Evolutionary conservation across 2,797 vertebrate genomes (phyloP).

Genomic region (Gambusia yucatana): DNA sequence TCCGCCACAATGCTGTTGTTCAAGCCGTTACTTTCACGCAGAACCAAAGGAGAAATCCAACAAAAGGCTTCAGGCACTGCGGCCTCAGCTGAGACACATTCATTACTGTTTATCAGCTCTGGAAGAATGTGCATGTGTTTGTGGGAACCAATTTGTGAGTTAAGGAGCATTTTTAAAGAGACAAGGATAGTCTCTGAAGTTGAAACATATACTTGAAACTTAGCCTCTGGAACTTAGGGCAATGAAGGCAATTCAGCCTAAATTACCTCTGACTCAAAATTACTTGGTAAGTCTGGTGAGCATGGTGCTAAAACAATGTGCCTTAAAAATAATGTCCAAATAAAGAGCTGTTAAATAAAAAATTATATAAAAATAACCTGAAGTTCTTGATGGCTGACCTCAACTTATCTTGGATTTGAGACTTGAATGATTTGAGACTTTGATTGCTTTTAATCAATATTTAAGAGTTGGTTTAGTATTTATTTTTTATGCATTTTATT

Average conservation of each 20-base stretch:
- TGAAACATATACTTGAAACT: not conserved
- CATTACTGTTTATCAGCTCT: slow-evolving; percentile 39
- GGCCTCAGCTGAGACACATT: slow-evolving; percentile 44
- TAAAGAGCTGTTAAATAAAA: not conserved
- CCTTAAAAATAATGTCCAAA: not conserved
- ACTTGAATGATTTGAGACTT: not conserved
- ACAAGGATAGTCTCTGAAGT: too few species aligned
- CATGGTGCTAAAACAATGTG: not conserved
- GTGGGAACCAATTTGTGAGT: slow-evolving; percentile 34
- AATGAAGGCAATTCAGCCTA: not conserved
- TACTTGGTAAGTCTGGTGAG: not conserved
- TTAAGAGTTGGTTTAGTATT: not conserved
- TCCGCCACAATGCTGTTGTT: slow-evolving; percentile 53
- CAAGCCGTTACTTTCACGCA: slow-evolving; percentile 41
- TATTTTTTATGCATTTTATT: not conserved
- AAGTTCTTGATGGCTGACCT: not conserved
- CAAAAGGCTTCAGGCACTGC: slow-evolving; percentile 48
- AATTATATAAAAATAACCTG: not conserved
- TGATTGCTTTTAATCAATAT: not conserved
- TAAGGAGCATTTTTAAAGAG: not conserved
- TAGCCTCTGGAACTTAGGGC: not conserved
- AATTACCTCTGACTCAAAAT: not conserved
- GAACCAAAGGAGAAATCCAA: slow-evolving; percentile 37
- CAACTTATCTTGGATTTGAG: not conserved
- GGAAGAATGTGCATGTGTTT: slow-evolving; percentile 16